A percentile compares a stretch with the other conserved stretches of the same genome.
Evolutionary conservation across 2,888 invertebrate genomes (phyloP).

Genomic region (Patella ulyssiponensis): DNA sequence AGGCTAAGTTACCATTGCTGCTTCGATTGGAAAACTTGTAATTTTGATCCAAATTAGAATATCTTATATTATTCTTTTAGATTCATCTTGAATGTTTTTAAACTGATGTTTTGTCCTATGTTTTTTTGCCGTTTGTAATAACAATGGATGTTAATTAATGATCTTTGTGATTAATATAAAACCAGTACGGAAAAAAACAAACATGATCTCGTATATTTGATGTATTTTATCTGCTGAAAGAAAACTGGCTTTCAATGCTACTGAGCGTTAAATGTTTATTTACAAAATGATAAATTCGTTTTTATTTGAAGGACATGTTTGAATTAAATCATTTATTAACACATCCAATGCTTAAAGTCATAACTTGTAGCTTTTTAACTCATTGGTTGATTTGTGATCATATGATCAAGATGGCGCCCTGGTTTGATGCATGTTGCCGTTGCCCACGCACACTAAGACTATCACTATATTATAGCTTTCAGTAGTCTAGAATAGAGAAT

Average conservation of each 20-base stretch:
- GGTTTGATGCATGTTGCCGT: constrained; percentile 12
- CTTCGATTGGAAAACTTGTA: too few relatives aligned
- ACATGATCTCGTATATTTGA: too few relatives aligned
- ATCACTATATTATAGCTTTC: constrained; percentile 7
- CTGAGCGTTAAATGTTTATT: too few relatives aligned
- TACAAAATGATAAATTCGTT: too few relatives aligned
- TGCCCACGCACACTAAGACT: constrained; percentile 13
- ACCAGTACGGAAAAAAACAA: too few relatives aligned
- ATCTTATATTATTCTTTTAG: too few relatives aligned
- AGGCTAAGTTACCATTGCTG: too few relatives aligned
- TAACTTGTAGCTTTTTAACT: constrained; percentile 12
- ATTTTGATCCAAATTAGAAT: too few relatives aligned
- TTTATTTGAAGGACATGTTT: too few relatives aligned
- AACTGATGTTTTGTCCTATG: neutral
- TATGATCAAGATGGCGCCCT: constrained; percentile 10
- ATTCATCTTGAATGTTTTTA: too few relatives aligned
- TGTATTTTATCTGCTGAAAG: too few relatives aligned
- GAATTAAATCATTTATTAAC: constrained; percentile 4
- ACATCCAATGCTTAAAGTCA: constrained; percentile 9
- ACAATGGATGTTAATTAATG: constrained; percentile 9
- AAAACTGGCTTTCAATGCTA: too few relatives aligned
- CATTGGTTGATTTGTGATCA: constrained; percentile 11
- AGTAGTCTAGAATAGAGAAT: constrained; percentile 4
- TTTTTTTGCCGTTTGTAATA: constrained; percentile 7
- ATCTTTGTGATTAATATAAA: neutral